These are phyloP conservation scores for Agrypnia vestita DNA, from an alignment of 1,140 invertebrate genomes.

Conservation along the genomic window DNA sequence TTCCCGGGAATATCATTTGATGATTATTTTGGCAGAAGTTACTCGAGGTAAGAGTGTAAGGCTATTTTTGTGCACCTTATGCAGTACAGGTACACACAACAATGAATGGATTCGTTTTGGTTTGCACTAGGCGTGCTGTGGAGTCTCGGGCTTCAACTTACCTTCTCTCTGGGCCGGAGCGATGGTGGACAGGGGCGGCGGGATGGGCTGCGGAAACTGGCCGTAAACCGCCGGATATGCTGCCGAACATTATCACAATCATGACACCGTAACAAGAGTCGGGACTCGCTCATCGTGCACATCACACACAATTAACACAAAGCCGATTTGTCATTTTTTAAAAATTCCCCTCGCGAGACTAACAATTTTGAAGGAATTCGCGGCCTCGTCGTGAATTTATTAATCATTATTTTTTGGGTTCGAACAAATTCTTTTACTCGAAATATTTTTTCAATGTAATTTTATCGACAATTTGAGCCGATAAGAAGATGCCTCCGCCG, in stretches of 20 bases:
- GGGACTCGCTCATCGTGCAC: conserved; percentile 61
- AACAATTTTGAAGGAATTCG: background rate
- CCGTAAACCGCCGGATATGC: conserved; percentile 96
- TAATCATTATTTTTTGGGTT: too few species aligned
- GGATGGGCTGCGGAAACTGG: conserved; percentile 95
- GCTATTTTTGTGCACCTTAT: too few species aligned
- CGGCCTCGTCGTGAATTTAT: too few species aligned
- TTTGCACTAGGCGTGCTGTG: background rate
- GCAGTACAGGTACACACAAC: too few species aligned
- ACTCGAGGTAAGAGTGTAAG: too few species aligned
- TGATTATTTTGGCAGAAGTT: too few species aligned
- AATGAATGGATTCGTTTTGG: too few species aligned
- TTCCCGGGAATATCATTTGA: too few species aligned
- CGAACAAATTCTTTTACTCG: too few species aligned
- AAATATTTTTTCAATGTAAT: too few species aligned
- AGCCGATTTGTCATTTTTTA: background rate
- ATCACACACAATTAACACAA: conserved; percentile 23
- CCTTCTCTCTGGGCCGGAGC: conserved; percentile 95
- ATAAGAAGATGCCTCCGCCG: too few species aligned
- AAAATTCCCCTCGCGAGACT: background rate
- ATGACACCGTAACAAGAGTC: conserved; percentile 64
- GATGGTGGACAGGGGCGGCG: conserved; percentile 91
- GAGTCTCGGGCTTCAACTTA: conserved; percentile 76
- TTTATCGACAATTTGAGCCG: too few species aligned
- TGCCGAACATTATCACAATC: conserved; percentile 81